Evolutionary conservation across 2,797 vertebrate genomes (phyloP).

Genomic region (Microtus obscurus): DNA sequence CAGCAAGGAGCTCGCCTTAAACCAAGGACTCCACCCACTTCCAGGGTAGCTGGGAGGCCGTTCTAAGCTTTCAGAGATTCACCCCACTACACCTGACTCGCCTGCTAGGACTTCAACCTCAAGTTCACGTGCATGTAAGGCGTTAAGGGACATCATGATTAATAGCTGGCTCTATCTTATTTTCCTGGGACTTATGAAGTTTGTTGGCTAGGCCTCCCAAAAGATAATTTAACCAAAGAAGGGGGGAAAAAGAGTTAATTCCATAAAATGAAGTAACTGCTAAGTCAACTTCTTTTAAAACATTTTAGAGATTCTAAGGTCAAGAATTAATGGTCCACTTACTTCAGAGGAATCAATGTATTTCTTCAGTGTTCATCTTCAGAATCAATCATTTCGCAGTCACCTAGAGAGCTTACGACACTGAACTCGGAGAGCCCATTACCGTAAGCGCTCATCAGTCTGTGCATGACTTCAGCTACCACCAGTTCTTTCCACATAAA

Average conservation of each 20-base stretch:
- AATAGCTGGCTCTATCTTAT: background rate
- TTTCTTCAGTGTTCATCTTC: slow-evolving; percentile 83
- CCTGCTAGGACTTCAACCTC: background rate
- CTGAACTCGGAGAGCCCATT: slow-evolving; percentile 79
- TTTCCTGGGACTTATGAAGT: background rate
- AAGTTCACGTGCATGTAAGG: background rate
- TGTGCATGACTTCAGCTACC: slow-evolving; percentile 47
- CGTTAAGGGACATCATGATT: background rate
- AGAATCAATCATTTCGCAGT: slow-evolving; percentile 84
- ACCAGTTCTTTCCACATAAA: slow-evolving; percentile 49
- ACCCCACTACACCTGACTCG: background rate
- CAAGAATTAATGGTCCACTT: slow-evolving; percentile 80
- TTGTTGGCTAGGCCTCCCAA: background rate
- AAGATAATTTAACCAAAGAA: background rate
- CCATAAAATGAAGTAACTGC: slow-evolving; percentile 58
- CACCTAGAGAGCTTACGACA: slow-evolving; percentile 82
- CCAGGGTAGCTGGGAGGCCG: background rate
- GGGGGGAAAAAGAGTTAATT: slow-evolving; percentile 50
- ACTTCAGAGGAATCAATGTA: slow-evolving; percentile 85
- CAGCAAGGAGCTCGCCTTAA: background rate
- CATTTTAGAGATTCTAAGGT: slow-evolving; percentile 79
- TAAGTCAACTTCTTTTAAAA: slow-evolving; percentile 84
- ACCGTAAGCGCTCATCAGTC: slow-evolving; percentile 52
- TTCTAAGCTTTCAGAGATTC: slow-evolving; percentile 13
- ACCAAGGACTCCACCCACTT: background rate